Evolutionary conservation across 37 sponge, comb jelly and placozoan genomes (phyloP), one percentile per base, ranked within the genome.

Genomic region (Aplysina aerophoba): DNA sequence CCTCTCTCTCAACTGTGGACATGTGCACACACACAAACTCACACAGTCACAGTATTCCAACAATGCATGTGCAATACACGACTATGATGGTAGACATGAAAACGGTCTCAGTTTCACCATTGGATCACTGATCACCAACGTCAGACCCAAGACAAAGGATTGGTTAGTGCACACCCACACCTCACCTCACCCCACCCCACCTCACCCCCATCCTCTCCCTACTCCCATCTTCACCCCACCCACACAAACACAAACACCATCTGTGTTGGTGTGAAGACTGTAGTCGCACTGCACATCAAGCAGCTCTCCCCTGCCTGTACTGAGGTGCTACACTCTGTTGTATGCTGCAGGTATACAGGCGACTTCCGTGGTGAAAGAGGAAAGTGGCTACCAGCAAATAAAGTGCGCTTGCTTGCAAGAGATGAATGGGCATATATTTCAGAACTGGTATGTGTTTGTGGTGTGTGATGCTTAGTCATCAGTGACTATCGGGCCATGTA

Each of bases 291-390:
- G n/a, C n/a, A n/a, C 15, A 25, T 27, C 21, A 59, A 61, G 21
- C 5, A 62, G 15, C 15, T 4, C 27, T 5, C 22, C 17, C 17
- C 36, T 74, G 31, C 34, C 34, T 31, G 33, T 15, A 15, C 25
- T 11, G 55, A n/a, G 27, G 22, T 27, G 17, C 74, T 38, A n/a
- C n/a, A n/a, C n/a, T n/a, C n/a, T 44, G 50, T 3, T 44, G 50
- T 44, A 44, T 44, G 50, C 8, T 31, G 40, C 57, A 88, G 88
- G 88, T 84, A 61, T 30, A 50, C 81, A 0, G 93, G 93, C 36
- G 86, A 91, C 74, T 61, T 90, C 73, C 61, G 88, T 37, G 91
- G 91, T 27, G 88, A 90, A 74, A 88, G 86, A 59, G 80, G 88
- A n/a, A 94, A 82, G 60, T 86, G 80, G 79, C 83, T 90, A 63